These are phyloP conservation scores for Bombyx mandarina DNA, from an alignment of 1,140 invertebrate genomes.

Conservation along the genomic window DNA sequence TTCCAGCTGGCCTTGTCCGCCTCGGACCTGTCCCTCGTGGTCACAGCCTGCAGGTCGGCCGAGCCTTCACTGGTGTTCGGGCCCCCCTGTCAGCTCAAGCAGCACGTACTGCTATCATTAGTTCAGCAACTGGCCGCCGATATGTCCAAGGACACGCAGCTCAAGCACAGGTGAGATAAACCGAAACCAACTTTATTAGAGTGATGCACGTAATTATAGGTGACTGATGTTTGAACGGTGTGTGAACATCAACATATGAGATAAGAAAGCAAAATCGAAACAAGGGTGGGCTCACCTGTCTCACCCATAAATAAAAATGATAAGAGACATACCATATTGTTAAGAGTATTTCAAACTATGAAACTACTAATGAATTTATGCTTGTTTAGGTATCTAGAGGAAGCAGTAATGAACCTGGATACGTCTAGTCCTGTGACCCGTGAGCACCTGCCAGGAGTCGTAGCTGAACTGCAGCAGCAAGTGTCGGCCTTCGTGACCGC, in stretches of 20 bases:
- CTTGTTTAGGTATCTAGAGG: background rate
- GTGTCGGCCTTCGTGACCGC: conserved; percentile 78
- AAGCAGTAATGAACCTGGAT: conserved; percentile 89
- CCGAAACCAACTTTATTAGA: no score
- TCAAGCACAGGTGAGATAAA: conserved; percentile 83
- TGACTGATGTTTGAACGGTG: no score
- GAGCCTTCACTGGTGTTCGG: conserved; percentile 84
- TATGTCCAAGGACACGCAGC: conserved; percentile 85
- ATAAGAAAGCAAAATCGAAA: no score
- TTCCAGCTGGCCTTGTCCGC: conserved; percentile 92
- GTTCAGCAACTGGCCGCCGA: conserved; percentile 94
- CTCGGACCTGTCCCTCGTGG: conserved; percentile 86
- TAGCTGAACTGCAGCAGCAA: conserved; percentile 82
- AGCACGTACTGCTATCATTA: conserved; percentile 90
- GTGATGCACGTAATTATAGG: no score
- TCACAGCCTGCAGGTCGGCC: conserved; percentile 87
- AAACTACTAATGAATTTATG: background rate
- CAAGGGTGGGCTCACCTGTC: no score
- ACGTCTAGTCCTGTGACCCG: conserved; percentile 81
- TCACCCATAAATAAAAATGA: no score
- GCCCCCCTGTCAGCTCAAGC: conserved; percentile 79
- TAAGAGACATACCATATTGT: no score
- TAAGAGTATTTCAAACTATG: background rate
- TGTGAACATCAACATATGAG: no score
- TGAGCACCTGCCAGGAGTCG: conserved; percentile 86